Evolutionary conservation across 2,113 vertebrate genomes (phyloP).

Genomic region (Delphinapterus leucas): DNA sequence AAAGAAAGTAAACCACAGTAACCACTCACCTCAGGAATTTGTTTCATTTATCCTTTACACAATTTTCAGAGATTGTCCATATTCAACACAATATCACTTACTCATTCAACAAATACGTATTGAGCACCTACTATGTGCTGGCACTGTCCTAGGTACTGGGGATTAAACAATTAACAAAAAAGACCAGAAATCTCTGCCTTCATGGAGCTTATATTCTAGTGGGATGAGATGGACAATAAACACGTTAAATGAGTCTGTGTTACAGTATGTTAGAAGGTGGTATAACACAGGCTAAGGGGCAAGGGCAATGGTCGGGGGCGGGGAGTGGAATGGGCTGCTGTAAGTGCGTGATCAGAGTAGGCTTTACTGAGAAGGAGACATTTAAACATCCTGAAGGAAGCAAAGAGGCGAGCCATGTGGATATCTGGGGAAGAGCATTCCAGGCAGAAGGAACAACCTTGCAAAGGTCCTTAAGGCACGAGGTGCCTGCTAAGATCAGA

Average conservation of each 20-base stretch:
- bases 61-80: not conserved
- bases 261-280: not conserved
- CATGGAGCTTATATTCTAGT: not conserved
- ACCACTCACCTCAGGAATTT: not conserved
- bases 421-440: not conserved
- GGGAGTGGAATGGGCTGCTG: not conserved
- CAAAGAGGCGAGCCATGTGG: not conserved
- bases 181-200: not conserved
- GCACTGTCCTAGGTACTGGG: not conserved
- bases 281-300: not conserved
- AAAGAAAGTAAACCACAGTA: conserved; percentile 49
- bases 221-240: not conserved
- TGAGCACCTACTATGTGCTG: not conserved
- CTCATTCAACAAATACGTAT: not conserved
- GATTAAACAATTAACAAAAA: conserved; percentile 35
- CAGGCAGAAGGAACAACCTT: not conserved
- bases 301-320: not conserved
- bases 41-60: conserved; percentile 26
- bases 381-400: conserved; percentile 1
- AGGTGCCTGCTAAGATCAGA: not conserved
- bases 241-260: not conserved
- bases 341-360: not conserved
- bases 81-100: conserved; percentile 24
- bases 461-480: not conserved
- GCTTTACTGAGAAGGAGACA: not conserved